Base-by-base conservation (phyloP, 1,140 invertebrate species). In the Matsumurasca onukii region DNA sequence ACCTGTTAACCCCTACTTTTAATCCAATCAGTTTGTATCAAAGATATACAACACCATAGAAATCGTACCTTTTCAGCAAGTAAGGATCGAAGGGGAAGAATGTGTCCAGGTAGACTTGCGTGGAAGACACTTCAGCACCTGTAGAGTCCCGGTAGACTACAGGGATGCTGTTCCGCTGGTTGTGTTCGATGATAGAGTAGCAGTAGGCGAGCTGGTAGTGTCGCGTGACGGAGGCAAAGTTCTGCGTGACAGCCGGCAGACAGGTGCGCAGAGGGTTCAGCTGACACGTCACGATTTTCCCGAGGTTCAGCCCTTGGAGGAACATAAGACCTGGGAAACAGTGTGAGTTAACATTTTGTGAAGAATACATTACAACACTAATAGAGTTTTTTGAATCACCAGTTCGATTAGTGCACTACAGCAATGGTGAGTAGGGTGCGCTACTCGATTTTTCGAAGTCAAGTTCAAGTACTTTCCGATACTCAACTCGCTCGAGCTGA, bases 161-260 rank as follows among this genome's bases (percentile, higher is more conserved):
- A 17, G 72, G 72, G 2, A 73, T 61, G 22, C 22, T 52, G 22
- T 59, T 71, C 85, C 49, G 94, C 76, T 86, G 81, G 80, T 98
- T 98, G 69, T 89, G 86, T 75, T 97, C 93, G 39, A 98, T 91
- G 52, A 97, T 85, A 0, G 93, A 86, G 78, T 95, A 91, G 80
- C 95, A 98, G 80, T 97, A 97, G 2, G 91, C 93, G 52, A 98
- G 81, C 77, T 97, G 95, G 78, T 96, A 91, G n/a, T 86, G 87
- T 72, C 91, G 85, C 0, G 92, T 89, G 3, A 95, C 85, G 0
- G 88, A 87, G 1, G 94, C 91, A 81, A 98, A 98, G 25, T 90
- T 90, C 73, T 89, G 87, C 0, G 90, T 88, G 24, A 98, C 86
- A 20, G 88, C 83, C 0, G 87, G 84, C 55, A 90, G 83, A 78